These are phyloP conservation scores for Eulemur rubriventer DNA, from an alignment of 2,797 vertebrate species.

Conservation along the genomic window DNA sequence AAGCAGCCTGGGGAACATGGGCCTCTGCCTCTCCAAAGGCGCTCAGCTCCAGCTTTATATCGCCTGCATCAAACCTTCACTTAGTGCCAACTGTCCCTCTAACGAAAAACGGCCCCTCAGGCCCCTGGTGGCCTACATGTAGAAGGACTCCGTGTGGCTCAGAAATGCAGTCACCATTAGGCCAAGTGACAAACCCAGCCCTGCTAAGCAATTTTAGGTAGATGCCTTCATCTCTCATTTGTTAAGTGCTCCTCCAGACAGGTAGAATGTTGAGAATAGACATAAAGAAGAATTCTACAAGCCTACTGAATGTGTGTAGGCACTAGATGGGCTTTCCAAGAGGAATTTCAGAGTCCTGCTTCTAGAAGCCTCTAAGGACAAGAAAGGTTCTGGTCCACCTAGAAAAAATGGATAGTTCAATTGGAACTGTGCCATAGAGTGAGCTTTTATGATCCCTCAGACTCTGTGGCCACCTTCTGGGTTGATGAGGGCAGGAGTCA, in stretches of 20 bases:
- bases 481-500: neutral
- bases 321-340: neutral
- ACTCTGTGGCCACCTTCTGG: neutral
- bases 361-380: neutral
- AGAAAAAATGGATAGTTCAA: neutral
- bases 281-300: neutral
- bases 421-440: neutral
- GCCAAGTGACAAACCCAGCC: neutral
- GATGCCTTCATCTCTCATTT: neutral
- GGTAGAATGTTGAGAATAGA: neutral
- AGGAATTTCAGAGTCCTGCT: neutral
- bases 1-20: neutral
- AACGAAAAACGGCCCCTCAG: neutral
- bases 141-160: neutral
- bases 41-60: neutral
- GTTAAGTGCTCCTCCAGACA: neutral
- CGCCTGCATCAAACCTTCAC: neutral
- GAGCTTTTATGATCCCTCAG: neutral
- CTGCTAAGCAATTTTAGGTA: neutral
- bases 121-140: slow-evolving; percentile 11
- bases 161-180: neutral
- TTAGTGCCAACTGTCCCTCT: neutral
- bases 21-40: neutral
- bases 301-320: neutral
- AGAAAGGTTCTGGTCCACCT: neutral